Percentiles rank a stretch among this genome's conserved stretches.
Conservation (phyloP, 2,113 vertebrate genomes). For the Regulus satrapa region DNA sequence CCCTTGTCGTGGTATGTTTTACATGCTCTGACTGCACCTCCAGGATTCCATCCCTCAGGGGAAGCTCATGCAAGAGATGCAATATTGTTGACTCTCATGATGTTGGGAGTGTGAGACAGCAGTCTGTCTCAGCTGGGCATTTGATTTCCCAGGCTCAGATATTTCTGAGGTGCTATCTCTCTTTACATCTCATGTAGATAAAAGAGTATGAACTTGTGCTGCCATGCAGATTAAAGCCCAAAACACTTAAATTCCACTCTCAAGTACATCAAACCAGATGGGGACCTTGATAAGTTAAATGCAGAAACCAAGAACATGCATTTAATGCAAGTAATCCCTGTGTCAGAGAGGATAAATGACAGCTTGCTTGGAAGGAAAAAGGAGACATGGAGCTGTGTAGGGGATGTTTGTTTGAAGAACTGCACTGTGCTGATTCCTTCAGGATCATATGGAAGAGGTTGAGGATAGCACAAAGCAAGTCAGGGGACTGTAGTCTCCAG, state of each 20-base stretch:
- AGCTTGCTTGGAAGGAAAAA: background rate
- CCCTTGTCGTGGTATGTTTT: background rate
- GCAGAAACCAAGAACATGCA: background rate
- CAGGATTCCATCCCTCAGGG: background rate
- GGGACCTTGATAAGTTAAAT: background rate
- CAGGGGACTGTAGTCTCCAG: background rate
- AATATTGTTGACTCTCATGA: background rate
- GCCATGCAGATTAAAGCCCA: background rate
- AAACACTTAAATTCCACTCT: background rate
- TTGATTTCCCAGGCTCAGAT: background rate
- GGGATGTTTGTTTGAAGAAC: background rate
- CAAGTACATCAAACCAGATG: background rate
- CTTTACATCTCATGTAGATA: fast-evolving
- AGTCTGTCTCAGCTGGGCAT: background rate
- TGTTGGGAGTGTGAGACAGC: background rate
- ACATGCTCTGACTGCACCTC: background rate
- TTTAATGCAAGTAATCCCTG: background rate
- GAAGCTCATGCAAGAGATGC: background rate
- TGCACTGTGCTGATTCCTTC: background rate
- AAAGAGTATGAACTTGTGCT: background rate
- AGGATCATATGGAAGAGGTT: background rate
- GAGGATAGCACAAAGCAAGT: background rate
- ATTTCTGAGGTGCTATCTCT: background rate
- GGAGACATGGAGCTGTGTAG: background rate
- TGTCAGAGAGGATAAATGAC: background rate